A percentile compares a stretch with the other conserved stretches of the same genome.
Evolutionary conservation across 1,140 invertebrate species (phyloP).

Genomic region (Bombus cullumanus): DNA sequence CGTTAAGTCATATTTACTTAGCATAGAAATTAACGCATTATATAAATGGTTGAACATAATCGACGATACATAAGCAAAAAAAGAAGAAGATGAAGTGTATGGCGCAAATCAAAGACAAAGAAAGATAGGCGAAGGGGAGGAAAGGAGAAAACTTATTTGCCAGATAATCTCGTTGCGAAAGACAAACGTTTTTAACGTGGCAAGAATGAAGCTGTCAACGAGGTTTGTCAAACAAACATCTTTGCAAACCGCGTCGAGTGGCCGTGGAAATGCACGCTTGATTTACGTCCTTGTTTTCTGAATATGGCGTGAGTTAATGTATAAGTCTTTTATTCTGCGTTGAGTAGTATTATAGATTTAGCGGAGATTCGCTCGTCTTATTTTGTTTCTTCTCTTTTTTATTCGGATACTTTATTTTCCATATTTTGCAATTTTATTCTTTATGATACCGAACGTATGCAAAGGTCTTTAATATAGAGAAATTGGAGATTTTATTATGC

Average conservation of each 20-base stretch:
- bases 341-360: too few species aligned
- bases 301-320: too few species aligned
- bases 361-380: neutral
- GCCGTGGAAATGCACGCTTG: neutral
- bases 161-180: slow-evolving; percentile 24
- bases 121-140: neutral
- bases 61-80: neutral
- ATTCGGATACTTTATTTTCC: too few species aligned
- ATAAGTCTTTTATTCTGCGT: neutral
- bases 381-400: neutral
- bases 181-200: slow-evolving; percentile 36
- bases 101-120: too few species aligned
- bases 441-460: too few species aligned
- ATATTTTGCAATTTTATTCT: too few species aligned
- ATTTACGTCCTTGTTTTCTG: slow-evolving; percentile 27
- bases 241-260: neutral
- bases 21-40: slow-evolving; percentile 52
- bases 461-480: too few species aligned
- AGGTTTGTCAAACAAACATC: slow-evolving; percentile 33
- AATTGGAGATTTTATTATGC: neutral
- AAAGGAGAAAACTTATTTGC: slow-evolving; percentile 14
- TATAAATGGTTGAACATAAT: slow-evolving; percentile 21
- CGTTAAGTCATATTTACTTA: slow-evolving; percentile 23
- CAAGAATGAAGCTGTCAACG: neutral
- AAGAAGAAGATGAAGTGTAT: neutral